Evolutionary conservation across 2,113 vertebrate genomes (phyloP), one percentile per base, ranked within the genome.

Genomic region (Garra rufa): DNA sequence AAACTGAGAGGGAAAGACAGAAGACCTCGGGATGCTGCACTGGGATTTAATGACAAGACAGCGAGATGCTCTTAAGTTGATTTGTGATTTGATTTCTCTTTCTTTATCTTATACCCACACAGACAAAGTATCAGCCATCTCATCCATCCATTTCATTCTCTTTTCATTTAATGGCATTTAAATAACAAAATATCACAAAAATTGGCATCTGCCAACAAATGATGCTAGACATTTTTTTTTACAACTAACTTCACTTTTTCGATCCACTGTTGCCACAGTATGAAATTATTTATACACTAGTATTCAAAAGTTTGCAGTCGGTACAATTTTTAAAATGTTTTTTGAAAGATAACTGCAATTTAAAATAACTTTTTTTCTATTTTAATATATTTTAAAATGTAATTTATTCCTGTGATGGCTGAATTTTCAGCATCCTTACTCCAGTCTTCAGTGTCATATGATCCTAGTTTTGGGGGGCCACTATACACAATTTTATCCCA

Each of bases 1-100:
- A 44, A 44, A 78, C 76, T 14, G 21, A 57, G 11, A 77, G 55
- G n/a, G 55, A 61, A 63, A 43, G 55, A 44, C 21, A 77, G 17
- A 55, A 13, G 30, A 76, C 8, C 17, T 55, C 13, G 0, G 46
- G 26, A 52, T 76, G 4, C 46, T 17, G 28, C 46, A 61, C 24
- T 19, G 2, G 41, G 41, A 41, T 19, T 28, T 9, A 26, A 14
- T 13, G 38, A 44, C 10, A 63, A 79, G n/a, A 63, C 19, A 55
- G 50, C 7, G 50, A 43, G 24, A 17, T n/a, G 21, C 34, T 57
- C 50, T 24, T 57, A 34, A 9, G 52, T 38, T 61, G 38, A 71
- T 71, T 21, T 69, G 65, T 34, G 7, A 69, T 6, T 65, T 1
- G 61, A 67, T 69, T 71, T 71, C 21, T 44, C 21, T 71, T 3